Conservation (phyloP, 2,888 invertebrate species). For the Mythimna albipuncta region DNA sequence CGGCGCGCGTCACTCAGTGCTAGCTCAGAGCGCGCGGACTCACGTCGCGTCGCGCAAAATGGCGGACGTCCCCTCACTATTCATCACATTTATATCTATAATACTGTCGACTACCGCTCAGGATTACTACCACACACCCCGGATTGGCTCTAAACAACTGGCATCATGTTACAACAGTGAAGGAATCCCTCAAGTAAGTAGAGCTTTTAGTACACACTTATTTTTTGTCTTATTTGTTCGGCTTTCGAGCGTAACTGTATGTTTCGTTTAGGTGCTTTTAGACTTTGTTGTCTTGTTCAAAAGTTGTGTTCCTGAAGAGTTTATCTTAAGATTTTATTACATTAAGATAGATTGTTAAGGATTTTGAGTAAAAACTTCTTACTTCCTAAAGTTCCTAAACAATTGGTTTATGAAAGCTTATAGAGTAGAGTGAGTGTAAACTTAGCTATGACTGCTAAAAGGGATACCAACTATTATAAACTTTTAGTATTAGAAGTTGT, state of each 20-base stretch:
- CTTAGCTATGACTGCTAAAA: conserved; percentile 3
- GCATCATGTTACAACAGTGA: conserved; percentile 85
- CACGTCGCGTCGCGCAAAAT: conserved; percentile 83
- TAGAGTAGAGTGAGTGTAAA: conserved; percentile 1
- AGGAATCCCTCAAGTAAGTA: conserved; percentile 85
- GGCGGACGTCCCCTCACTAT: conserved; percentile 80
- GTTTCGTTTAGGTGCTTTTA: conserved; percentile 51
- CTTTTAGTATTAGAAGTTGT: not conserved
- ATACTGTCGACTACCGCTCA: conserved; percentile 75
- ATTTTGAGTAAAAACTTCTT: not conserved
- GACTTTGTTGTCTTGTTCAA: conserved; percentile 36
- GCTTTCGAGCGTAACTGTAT: conserved; percentile 60
- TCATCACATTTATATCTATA: conserved; percentile 74
- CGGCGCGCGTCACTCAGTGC: conserved; percentile 78
- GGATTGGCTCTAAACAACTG: conserved; percentile 82
- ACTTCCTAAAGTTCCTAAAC: not conserved
- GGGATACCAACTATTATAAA: not conserved
- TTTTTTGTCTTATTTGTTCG: conserved; percentile 74
- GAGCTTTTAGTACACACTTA: conserved; percentile 71
- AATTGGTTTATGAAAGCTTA: conserved; percentile 24
- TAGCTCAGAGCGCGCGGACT: conserved; percentile 82
- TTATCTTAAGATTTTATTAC: not conserved
- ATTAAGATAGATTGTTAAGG: not conserved
- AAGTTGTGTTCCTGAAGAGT: conserved; percentile 32
- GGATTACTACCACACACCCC: conserved; percentile 81